These are phyloP conservation scores for Ondatra zibethicus DNA, from an alignment of 2,113 vertebrate genomes.

Conservation along the genomic window DNA sequence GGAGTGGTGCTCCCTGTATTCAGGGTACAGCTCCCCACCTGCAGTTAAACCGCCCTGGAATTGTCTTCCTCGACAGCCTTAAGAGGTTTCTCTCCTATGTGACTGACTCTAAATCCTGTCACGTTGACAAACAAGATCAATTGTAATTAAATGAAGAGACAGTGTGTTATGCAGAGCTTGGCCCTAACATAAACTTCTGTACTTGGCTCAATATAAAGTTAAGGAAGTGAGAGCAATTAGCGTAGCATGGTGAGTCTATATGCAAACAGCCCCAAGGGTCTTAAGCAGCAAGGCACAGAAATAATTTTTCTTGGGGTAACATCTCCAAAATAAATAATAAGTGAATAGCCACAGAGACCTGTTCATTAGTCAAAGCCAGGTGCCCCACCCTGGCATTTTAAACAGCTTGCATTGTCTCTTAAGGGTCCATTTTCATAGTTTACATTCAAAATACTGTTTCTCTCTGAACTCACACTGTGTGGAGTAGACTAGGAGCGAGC, in stretches of 20 bases:
- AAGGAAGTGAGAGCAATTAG: constrained; percentile 20
- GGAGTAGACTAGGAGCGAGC: not conserved
- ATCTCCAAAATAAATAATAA: not conserved
- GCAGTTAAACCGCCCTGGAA: not conserved
- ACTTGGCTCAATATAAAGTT: not conserved
- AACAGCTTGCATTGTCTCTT: not conserved
- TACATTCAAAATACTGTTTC: constrained; percentile 41
- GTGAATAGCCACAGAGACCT: not conserved
- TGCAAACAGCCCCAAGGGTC: not conserved
- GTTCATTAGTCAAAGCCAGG: not conserved
- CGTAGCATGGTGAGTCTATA: not conserved
- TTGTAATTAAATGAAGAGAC: not conserved
- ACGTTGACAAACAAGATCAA: not conserved
- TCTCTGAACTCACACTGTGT: not conserved
- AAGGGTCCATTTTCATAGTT: not conserved
- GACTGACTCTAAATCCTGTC: not conserved
- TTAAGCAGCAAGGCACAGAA: not conserved
- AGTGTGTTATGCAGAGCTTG: not conserved
- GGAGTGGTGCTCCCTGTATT: too few species aligned
- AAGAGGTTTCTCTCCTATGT: not conserved
- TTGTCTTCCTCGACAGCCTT: not conserved
- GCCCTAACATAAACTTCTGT: not conserved
- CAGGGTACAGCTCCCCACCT: not conserved
- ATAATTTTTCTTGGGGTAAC: not conserved
- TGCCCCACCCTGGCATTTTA: not conserved